These are phyloP conservation scores for Murina feae DNA, from an alignment of 2,113 vertebrate genomes.

Conservation along the genomic window DNA sequence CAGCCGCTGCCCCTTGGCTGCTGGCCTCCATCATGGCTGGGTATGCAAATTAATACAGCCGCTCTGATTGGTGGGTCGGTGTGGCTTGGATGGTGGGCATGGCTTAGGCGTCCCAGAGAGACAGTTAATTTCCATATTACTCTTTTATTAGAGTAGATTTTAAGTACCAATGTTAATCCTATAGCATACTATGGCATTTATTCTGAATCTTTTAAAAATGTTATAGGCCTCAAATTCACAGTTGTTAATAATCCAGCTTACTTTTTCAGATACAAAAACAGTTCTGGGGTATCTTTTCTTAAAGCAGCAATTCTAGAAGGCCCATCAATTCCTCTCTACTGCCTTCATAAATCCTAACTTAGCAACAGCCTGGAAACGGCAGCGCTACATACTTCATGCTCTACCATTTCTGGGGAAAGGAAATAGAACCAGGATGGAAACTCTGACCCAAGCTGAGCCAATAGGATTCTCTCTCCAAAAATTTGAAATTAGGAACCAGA, in stretches of 20 bases:
- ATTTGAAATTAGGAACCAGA: neutral
- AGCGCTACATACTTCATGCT: neutral
- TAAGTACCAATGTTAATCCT: neutral
- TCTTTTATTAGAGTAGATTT: too few species aligned
- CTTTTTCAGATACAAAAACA: neutral
- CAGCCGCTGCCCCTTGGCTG: too few species aligned
- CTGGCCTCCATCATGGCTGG: too few species aligned
- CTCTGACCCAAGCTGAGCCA: neutral
- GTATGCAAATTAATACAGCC: too few species aligned
- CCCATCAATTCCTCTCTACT: neutral
- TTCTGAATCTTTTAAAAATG: neutral
- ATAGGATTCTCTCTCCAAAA: neutral
- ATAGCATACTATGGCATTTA: neutral
- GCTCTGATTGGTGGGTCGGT: too few species aligned
- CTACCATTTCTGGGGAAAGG: neutral
- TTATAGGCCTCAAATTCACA: neutral
- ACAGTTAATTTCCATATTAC: too few species aligned
- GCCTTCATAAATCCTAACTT: neutral
- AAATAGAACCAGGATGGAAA: neutral
- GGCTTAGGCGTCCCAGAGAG: too few species aligned
- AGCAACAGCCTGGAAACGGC: neutral
- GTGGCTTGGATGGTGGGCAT: too few species aligned
- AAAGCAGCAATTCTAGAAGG: slow-evolving; percentile 3
- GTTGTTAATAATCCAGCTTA: neutral
- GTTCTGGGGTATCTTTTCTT: neutral